Evolutionary conservation across 2,888 invertebrate genomes (phyloP).

Genomic region (Nycteola revayana): DNA sequence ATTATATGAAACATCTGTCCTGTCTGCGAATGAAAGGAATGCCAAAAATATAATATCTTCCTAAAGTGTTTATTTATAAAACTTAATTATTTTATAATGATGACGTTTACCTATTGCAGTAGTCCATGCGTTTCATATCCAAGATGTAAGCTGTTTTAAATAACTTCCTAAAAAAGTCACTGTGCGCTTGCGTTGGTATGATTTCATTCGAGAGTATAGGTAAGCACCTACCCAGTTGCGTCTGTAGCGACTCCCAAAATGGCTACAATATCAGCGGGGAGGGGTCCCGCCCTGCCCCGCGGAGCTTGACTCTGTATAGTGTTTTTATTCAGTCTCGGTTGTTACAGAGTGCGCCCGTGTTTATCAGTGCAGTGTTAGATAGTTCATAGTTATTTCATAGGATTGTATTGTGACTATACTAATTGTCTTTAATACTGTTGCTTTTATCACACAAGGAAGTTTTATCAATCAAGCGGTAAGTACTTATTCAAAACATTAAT

Average conservation of each 20-base stretch:
- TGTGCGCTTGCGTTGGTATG: constrained; percentile 14
- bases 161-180: constrained; percentile 13
- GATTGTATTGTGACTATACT: constrained; percentile 15
- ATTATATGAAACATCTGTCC: constrained; percentile 12
- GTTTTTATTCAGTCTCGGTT: constrained; percentile 14
- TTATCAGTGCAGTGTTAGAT: constrained; percentile 15
- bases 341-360: constrained; percentile 14
- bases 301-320: constrained; percentile 14
- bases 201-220: constrained; percentile 14
- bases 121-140: constrained; percentile 11
- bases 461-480: constrained; percentile 15
- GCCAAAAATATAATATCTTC: constrained; percentile 12
- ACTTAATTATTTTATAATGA: constrained; percentile 11
- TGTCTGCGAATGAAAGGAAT: constrained; percentile 12
- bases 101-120: constrained; percentile 11
- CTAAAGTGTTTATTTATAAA: constrained; percentile 12
- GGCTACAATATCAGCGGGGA: constrained; percentile 14
- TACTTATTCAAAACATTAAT: constrained; percentile 13
- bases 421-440: constrained; percentile 15
- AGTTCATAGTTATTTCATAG: constrained; percentile 15
- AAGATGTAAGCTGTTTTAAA: constrained; percentile 11
- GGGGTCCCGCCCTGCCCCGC: constrained; percentile 14
- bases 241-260: constrained; percentile 14
- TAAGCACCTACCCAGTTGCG: constrained; percentile 13
- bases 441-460: constrained; percentile 14